Percentiles rank a stretch among this genome's conserved stretches.
Evolutionary conservation across 2,888 invertebrate species (phyloP).

Genomic region (Lissocephala sabroskyi): DNA sequence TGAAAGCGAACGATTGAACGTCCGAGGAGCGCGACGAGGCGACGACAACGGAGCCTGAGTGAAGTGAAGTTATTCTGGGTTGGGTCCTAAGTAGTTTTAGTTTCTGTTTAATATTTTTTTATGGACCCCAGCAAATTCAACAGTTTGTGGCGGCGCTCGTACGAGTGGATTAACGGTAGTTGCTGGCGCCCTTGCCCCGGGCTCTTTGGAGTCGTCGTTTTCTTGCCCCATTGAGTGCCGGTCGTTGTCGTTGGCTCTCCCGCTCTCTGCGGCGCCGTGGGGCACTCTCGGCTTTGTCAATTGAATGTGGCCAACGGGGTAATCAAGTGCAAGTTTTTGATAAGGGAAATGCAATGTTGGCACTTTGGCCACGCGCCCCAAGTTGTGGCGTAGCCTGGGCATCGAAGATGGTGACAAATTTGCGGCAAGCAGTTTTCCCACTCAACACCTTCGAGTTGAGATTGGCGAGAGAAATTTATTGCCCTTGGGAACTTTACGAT

Average conservation of each 20-base stretch:
- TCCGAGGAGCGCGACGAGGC: no score
- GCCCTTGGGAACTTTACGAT: no score
- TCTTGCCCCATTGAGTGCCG: constrained; percentile 45
- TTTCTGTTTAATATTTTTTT: neutral
- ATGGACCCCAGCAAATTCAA: neutral
- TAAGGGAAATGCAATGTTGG: constrained; percentile 49
- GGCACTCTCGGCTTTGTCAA: constrained; percentile 17
- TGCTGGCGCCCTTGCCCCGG: no score
- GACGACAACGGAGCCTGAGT: neutral
- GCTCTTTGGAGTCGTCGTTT: constrained; percentile 32
- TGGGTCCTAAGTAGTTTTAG: constrained; percentile 1
- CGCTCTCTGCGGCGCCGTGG: constrained; percentile 11
- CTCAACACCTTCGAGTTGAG: no score
- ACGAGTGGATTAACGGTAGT: no score
- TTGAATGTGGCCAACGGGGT: constrained; percentile 31
- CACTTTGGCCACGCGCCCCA: constrained; percentile 17
- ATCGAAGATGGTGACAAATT: no score
- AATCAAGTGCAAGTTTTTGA: constrained; percentile 51
- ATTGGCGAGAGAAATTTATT: no score
- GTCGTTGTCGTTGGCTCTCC: neutral
- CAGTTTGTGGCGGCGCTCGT: no score
- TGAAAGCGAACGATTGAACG: constrained; percentile 18
- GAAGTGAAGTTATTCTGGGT: neutral
- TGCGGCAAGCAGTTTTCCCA: no score
- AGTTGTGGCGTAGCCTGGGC: no score